Evolutionary conservation across 2,888 invertebrate genomes (phyloP).

Genomic region (Eretmocerus hayati): DNA sequence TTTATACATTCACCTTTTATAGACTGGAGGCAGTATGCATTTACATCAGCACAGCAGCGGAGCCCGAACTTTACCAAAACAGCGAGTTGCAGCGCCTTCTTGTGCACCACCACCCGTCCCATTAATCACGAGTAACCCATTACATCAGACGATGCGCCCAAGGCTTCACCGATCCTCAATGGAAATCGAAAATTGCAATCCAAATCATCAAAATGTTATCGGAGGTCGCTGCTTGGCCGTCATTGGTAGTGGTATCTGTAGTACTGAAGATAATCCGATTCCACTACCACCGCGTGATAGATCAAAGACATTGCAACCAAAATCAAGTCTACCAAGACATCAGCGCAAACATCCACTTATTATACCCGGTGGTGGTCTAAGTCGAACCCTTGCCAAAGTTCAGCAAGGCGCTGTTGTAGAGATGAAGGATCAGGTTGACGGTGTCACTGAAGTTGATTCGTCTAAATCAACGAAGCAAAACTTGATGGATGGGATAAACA

Average conservation of each 20-base stretch:
- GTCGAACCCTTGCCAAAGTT: slow-evolving; percentile 58
- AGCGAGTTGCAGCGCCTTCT: slow-evolving; percentile 33
- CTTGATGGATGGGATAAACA: no score
- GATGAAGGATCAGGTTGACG: slow-evolving; percentile 42
- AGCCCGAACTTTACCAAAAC: slow-evolving; percentile 39
- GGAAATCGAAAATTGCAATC: slow-evolving; percentile 35
- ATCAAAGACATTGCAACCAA: slow-evolving; percentile 55
- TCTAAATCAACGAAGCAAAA: no score
- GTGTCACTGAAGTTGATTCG: background rate
- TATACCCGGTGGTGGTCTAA: slow-evolving; percentile 61
- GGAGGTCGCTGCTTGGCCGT: no score
- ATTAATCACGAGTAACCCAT: background rate
- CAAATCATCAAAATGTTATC: slow-evolving; percentile 38
- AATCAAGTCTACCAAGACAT: slow-evolving; percentile 62
- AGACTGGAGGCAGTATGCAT: no score
- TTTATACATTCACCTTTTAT: no score
- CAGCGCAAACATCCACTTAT: slow-evolving; percentile 76
- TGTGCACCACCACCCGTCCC: slow-evolving; percentile 29
- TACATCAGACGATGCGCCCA: no score
- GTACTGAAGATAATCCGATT: slow-evolving; percentile 56
- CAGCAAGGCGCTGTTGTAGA: slow-evolving; percentile 46
- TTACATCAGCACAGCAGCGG: slow-evolving; percentile 37
- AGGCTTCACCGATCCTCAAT: slow-evolving; percentile 28
- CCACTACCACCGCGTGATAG: slow-evolving; percentile 74
- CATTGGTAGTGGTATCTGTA: no score